These are phyloP conservation scores for Karalla daura DNA, from an alignment of 2,797 vertebrate genomes.

Conservation along the genomic window DNA sequence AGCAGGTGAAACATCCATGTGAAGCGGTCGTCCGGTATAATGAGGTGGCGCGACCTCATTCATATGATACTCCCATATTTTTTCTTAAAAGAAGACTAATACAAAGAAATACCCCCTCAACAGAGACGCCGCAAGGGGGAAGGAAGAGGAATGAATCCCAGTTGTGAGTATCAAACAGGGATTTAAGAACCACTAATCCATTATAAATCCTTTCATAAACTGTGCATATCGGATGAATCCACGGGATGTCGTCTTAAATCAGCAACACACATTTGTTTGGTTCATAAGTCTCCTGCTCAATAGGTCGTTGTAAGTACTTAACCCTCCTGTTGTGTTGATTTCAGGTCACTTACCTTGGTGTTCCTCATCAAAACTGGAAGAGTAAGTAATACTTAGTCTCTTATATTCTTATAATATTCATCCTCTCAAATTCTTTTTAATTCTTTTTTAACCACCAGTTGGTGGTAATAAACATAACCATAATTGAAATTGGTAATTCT, in stretches of 20 bases:
- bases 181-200: neutral
- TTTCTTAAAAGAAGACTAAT: neutral
- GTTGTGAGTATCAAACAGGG: neutral
- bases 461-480: too few relatives aligned
- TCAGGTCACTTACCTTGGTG: neutral
- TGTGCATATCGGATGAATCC: neutral
- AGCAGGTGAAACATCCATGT: neutral
- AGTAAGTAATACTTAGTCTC: too few relatives aligned
- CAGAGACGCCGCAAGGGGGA: neutral
- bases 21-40: neutral
- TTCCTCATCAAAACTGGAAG: neutral
- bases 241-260: neutral
- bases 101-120: neutral
- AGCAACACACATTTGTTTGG: neutral
- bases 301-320: neutral
- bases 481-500: too few relatives aligned
- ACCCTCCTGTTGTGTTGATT: neutral
- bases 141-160: neutral
- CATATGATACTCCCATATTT: conserved; percentile 8
- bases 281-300: neutral
- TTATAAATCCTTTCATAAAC: conserved; percentile 3
- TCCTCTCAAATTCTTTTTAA: too few relatives aligned
- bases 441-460: too few relatives aligned
- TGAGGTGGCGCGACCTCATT: conserved; percentile 11
- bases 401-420: too few relatives aligned